These are phyloP conservation scores for Peromyscus maniculatus DNA, from an alignment of 2,113 vertebrate genomes.

Conservation along the genomic window DNA sequence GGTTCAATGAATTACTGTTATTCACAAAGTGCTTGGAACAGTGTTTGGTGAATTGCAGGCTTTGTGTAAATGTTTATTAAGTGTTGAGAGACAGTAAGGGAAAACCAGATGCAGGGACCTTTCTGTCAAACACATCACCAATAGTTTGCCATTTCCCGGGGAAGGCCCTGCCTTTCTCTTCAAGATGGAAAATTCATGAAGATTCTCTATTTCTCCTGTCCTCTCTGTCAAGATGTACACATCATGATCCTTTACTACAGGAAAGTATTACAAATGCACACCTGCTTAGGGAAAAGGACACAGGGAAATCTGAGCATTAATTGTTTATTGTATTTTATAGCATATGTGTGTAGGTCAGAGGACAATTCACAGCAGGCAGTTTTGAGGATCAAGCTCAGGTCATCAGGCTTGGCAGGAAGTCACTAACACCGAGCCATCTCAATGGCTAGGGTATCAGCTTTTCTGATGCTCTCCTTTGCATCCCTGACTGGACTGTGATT, in stretches of 20 bases:
- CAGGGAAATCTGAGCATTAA: not conserved
- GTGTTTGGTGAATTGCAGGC: not conserved
- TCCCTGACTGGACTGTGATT: not conserved
- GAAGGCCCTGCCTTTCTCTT: not conserved
- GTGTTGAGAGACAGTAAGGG: not conserved
- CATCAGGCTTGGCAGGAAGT: too few relatives aligned
- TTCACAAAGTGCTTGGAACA: constrained; percentile 13
- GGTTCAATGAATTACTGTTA: not conserved
- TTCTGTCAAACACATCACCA: constrained; percentile 3
- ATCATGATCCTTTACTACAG: not conserved
- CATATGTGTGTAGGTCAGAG: not conserved
- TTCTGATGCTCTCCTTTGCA: not conserved
- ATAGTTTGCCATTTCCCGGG: not conserved
- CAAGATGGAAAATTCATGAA: not conserved
- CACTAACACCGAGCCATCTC: not conserved
- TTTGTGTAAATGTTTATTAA: constrained; percentile 5
- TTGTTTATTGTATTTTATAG: not conserved
- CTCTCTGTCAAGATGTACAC: not conserved
- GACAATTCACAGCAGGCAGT: too few relatives aligned
- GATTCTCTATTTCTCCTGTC: constrained; percentile 9
- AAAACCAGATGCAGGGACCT: not conserved
- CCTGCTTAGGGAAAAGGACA: not conserved
- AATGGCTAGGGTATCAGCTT: not conserved
- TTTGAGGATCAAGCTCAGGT: not conserved
- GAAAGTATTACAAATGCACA: not conserved